phyloP scores from a whole-genome alignment of 2,113 vertebrate genomes.

The Mixornis gularis region DNA sequence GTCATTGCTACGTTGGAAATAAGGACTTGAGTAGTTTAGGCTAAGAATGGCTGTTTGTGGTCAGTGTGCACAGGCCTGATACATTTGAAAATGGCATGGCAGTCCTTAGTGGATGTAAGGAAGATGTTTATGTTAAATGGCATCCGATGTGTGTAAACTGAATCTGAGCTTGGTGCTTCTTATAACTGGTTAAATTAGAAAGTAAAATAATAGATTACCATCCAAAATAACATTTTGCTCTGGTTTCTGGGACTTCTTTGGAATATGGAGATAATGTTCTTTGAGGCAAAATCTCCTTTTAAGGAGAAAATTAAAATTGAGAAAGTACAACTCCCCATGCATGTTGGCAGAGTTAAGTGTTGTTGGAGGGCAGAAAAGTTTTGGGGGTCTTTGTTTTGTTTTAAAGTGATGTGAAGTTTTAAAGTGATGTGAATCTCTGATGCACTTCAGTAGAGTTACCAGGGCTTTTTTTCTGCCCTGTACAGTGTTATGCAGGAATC shows the following conservation, averaged over 20 bases:
- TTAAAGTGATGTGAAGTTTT: background rate
- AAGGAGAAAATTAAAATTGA: background rate
- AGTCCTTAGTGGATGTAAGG: background rate
- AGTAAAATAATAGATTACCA: background rate
- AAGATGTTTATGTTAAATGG: background rate
- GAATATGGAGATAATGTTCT: background rate
- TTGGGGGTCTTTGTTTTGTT: background rate
- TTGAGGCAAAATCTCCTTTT: conserved; percentile 5
- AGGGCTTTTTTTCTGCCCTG: background rate
- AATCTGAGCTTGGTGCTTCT: background rate
- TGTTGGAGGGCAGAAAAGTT: background rate
- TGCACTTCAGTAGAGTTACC: background rate
- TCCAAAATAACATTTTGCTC: background rate
- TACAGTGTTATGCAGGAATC: background rate
- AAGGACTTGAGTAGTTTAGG: background rate
- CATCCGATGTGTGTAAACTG: background rate
- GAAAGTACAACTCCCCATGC: background rate
- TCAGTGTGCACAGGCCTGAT: background rate
- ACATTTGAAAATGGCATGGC: background rate
- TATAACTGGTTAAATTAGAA: background rate
- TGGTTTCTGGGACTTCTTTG: background rate
- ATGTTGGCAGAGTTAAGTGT: background rate
- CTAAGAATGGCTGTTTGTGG: background rate
- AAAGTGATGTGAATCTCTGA: background rate
- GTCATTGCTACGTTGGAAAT: background rate